Percentiles rank a stretch among this genome's conserved stretches.
These are phyloP conservation scores for Desoria tigrina DNA, from an alignment of 2,888 invertebrate species.

Conservation along the genomic window DNA sequence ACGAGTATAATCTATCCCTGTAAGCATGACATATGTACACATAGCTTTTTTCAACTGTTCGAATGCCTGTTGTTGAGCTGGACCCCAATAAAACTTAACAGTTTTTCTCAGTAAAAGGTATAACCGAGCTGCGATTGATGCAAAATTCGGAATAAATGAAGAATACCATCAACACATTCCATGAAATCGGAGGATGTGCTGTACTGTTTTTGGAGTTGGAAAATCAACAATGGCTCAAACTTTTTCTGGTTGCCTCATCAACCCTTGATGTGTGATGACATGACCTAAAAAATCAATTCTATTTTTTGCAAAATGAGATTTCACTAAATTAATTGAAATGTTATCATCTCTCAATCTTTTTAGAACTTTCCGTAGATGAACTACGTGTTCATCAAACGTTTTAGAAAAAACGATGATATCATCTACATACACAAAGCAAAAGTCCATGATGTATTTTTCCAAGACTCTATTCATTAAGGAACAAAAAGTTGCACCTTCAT, in stretches of 20 bases:
- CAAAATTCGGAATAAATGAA: conserved; percentile 43
- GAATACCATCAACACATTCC: no score
- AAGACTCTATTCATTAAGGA: no score
- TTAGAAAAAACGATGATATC: no score
- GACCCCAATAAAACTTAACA: conserved; percentile 4
- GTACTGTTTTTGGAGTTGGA: conserved; percentile 1
- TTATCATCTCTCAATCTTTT: conserved; percentile 15
- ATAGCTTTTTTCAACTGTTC: no score
- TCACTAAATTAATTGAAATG: no score
- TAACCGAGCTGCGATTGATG: conserved; percentile 42
- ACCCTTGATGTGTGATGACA: background rate
- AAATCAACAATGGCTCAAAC: background rate
- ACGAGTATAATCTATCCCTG: conserved; percentile 21
- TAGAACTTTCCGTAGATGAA: conserved; percentile 35
- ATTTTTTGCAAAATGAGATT: no score
- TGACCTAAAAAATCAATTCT: no score
- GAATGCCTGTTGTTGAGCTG: background rate
- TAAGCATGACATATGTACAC: conserved; percentile 15
- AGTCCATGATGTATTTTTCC: no score
- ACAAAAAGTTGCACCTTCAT: no score
- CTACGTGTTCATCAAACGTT: conserved; percentile 28
- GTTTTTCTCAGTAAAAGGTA: conserved; percentile 27
- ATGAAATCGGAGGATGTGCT: no score
- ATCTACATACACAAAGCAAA: no score
- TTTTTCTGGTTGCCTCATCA: no score